phyloP scores from a whole-genome alignment of 2,797 vertebrate species.

The Monodelphis domestica region DNA sequence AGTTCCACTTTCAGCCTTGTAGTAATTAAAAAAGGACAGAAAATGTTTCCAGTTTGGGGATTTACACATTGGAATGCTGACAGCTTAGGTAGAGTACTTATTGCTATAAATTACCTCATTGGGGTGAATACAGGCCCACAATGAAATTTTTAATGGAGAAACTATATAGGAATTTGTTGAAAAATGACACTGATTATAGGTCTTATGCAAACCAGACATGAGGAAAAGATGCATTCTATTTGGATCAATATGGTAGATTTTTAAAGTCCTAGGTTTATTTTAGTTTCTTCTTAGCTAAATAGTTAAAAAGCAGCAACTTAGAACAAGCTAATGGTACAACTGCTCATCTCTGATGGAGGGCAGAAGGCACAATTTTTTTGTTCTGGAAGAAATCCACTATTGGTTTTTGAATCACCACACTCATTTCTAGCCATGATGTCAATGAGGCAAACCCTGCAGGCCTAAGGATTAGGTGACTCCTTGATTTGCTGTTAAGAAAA shows the following conservation, averaged over 20 bases:
- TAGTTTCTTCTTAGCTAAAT: constrained; percentile 56
- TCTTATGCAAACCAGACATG: neutral
- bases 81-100: neutral
- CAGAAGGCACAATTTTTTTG: constrained; percentile 18
- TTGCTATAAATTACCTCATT: neutral
- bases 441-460: constrained; percentile 67
- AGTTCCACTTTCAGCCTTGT: neutral
- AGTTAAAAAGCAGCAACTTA: constrained; percentile 52
- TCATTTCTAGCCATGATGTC: constrained; percentile 71
- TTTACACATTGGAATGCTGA: neutral
- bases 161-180: neutral
- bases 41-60: neutral
- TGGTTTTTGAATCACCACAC: constrained; percentile 65
- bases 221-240: neutral
- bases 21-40: neutral
- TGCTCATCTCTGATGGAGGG: constrained; percentile 27
- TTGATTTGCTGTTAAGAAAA: constrained; percentile 63
- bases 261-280: constrained; percentile 53
- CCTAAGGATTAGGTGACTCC: constrained; percentile 69
- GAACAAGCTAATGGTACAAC: constrained; percentile 54
- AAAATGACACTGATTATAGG: neutral
- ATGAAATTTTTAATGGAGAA: neutral
- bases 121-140: neutral
- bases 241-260: neutral
- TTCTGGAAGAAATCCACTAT: constrained; percentile 51